Conservation (phyloP, 2,888 invertebrate species). For the Dysmachus trigonus region DNA sequence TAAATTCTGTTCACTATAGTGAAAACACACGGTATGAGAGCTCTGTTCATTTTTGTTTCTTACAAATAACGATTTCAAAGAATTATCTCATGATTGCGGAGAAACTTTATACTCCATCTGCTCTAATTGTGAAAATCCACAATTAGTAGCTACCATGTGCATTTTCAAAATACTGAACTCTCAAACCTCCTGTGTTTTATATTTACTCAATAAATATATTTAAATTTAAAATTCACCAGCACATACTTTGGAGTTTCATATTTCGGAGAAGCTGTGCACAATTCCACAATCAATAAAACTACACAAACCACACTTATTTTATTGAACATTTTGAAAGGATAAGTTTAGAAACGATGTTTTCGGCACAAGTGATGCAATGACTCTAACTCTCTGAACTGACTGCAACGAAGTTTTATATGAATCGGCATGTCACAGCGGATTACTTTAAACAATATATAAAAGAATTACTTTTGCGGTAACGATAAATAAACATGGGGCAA, state of each 20-base stretch:
- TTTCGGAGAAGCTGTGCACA: constrained; percentile 15
- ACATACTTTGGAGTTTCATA: constrained; percentile 28
- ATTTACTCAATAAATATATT: not conserved
- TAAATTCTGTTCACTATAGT: too few relatives aligned
- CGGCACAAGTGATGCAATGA: not conserved
- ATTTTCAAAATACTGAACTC: not conserved
- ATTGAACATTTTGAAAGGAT: not conserved
- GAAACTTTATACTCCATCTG: not conserved
- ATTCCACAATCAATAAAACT: not conserved
- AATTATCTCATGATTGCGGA: not conserved
- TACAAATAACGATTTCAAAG: not conserved
- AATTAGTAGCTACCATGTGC: not conserved
- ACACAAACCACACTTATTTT: not conserved
- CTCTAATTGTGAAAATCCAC: not conserved
- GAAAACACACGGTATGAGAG: too few relatives aligned
- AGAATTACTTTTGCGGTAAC: not conserved
- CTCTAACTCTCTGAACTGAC: not conserved
- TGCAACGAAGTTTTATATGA: constrained; percentile 8
- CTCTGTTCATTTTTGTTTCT: too few relatives aligned
- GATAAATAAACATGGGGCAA: not conserved
- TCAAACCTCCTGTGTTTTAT: too few relatives aligned
- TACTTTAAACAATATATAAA: constrained; percentile 37
- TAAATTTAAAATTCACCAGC: not conserved
- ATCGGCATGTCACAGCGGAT: constrained; percentile 21
- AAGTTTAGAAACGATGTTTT: not conserved